Evolutionary conservation across 1,140 invertebrate species (phyloP).

Genomic region (Diorhabda sublineata): DNA sequence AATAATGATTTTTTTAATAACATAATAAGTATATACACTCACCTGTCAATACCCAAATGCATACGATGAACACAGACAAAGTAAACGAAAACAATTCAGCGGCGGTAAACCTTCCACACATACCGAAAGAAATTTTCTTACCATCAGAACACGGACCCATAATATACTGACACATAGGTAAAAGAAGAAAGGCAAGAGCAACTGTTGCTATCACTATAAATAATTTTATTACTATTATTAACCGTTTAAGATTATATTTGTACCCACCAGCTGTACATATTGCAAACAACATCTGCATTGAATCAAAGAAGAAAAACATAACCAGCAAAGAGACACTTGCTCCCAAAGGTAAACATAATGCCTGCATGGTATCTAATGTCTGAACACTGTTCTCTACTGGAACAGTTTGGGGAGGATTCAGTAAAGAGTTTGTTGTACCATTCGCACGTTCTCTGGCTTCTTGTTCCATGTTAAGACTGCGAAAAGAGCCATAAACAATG

Average conservation of each 20-base stretch:
- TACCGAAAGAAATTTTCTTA: constrained; percentile 86
- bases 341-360: constrained; percentile 91
- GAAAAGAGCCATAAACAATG: constrained; percentile 94
- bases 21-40: constrained; percentile 15
- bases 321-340: constrained; percentile 92
- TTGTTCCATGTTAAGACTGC: constrained; percentile 90
- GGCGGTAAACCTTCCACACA: constrained; percentile 86
- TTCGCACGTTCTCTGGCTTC: constrained; percentile 78
- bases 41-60: constrained; percentile 91
- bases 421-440: constrained; percentile 53
- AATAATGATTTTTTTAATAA: neutral
- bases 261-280: constrained; percentile 90
- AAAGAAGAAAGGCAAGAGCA: constrained; percentile 88
- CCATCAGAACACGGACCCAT: constrained; percentile 81
- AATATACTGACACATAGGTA: constrained; percentile 96
- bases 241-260: neutral
- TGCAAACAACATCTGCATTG: constrained; percentile 96
- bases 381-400: constrained; percentile 58
- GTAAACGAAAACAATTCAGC: constrained; percentile 92
- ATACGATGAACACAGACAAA: constrained; percentile 88
- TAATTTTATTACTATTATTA: constrained; percentile 22
- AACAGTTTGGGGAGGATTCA: constrained; percentile 55
- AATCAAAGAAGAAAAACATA: constrained; percentile 99
- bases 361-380: constrained; percentile 95
- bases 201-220: constrained; percentile 91